These are phyloP conservation scores for Acanthochromis polyacanthus DNA, from an alignment of 2,113 vertebrate species.

Conservation along the genomic window DNA sequence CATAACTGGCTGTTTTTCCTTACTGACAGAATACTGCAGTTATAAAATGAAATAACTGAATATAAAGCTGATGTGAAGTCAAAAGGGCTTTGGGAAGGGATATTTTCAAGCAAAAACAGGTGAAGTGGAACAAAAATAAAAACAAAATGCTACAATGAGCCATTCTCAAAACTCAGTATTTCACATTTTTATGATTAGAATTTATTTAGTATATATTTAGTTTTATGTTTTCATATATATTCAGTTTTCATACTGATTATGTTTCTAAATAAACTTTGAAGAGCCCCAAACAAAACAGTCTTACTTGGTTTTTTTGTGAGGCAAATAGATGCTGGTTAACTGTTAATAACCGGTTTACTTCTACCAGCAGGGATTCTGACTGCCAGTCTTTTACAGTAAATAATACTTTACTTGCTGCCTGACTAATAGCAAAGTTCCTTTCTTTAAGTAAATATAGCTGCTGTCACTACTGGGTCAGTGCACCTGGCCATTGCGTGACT, in stretches of 20 bases:
- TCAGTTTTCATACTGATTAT: no score
- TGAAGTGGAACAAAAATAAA: neutral
- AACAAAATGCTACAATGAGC: neutral
- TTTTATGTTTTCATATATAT: no score
- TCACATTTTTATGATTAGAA: neutral
- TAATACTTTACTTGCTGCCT: constrained; percentile 18
- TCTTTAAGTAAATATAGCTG: constrained; percentile 39
- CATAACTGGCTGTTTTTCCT: no score
- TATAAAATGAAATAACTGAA: no score
- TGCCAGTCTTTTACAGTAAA: constrained; percentile 6
- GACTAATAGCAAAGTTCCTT: neutral
- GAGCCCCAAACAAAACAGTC: no score
- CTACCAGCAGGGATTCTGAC: neutral
- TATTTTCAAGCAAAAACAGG: no score
- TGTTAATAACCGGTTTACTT: constrained; percentile 5
- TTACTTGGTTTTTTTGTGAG: no score
- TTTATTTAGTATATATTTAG: neutral
- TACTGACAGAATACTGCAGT: no score
- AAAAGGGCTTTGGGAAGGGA: no score
- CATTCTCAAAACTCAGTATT: neutral
- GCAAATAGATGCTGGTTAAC: no score
- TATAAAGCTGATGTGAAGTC: no score
- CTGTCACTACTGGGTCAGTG: constrained; percentile 35
- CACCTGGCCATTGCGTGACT: constrained; percentile 42
- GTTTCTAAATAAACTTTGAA: no score